Percentiles rank a stretch among this genome's conserved stretches.
Evolutionary conservation across 2,797 vertebrate genomes (phyloP).

Genomic region (Rhynchonycteris naso): DNA sequence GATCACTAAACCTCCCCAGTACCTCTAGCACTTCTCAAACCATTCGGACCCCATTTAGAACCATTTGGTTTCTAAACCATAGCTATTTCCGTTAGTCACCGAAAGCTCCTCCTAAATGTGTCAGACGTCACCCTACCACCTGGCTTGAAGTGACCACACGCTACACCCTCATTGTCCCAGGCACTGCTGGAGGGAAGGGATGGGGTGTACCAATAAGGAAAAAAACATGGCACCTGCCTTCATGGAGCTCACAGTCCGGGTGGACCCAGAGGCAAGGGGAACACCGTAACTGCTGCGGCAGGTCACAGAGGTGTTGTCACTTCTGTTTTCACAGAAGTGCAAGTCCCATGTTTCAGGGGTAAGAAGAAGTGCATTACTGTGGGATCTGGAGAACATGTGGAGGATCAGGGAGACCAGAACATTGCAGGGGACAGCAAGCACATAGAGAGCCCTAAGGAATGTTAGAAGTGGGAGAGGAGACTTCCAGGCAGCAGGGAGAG

Average conservation of each 20-base stretch:
- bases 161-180: too few relatives aligned
- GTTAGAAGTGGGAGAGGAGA: too few relatives aligned
- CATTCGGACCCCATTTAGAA: background rate
- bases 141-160: too few relatives aligned
- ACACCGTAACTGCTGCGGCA: fast-evolving
- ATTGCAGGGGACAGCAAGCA: background rate
- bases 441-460: background rate
- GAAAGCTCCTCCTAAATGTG: background rate
- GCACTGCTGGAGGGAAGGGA: background rate
- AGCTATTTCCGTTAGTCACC: background rate
- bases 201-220: background rate
- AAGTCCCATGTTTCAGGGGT: fast-evolving
- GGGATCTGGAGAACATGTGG: background rate
- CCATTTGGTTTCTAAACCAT: background rate
- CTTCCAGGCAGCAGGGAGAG: fast-evolving
- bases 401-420: background rate
- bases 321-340: too few relatives aligned
- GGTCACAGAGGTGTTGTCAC: background rate
- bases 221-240: fast-evolving
- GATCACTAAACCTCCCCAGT: background rate
- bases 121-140: background rate
- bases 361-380: fast-evolving
- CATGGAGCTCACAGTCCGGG: background rate
- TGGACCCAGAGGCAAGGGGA: background rate
- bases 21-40: background rate